phyloP scores from a whole-genome alignment of 2,797 vertebrate species.

The Cirrhinus mrigala region DNA sequence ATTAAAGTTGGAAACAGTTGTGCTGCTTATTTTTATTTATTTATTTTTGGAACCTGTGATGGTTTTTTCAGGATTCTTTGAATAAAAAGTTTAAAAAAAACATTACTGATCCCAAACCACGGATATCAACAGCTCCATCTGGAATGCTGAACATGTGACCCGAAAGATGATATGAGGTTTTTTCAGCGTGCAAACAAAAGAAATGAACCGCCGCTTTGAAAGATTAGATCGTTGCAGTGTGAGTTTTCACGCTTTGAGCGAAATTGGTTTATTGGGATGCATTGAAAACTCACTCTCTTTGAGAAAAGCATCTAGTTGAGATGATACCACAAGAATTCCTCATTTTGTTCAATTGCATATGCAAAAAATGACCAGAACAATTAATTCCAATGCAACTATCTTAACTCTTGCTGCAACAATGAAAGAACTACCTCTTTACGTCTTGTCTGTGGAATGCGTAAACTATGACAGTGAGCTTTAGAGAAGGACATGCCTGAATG shows the following conservation, averaged over 20 bases:
- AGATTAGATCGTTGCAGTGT: neutral
- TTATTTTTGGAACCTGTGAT: no score
- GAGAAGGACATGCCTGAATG: neutral
- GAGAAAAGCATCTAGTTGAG: neutral
- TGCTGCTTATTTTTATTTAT: no score
- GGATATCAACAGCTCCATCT: neutral
- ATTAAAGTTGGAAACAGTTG: no score
- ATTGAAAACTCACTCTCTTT: neutral
- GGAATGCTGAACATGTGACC: neutral
- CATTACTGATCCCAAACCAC: neutral
- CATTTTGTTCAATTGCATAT: neutral
- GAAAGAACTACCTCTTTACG: neutral
- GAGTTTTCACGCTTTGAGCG: neutral
- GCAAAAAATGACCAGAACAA: neutral
- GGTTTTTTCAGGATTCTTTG: no score
- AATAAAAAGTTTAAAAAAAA: no score
- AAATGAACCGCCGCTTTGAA: neutral
- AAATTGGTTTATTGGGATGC: neutral
- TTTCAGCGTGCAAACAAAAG: conserved; percentile 18
- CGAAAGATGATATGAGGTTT: conserved; percentile 6
- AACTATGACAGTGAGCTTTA: neutral
- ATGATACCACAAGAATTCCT: neutral
- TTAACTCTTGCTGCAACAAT: neutral
- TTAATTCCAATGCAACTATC: neutral
- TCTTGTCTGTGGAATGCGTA: neutral